A percentile compares a stretch with the other conserved stretches of the same genome.
These are phyloP conservation scores for Pachypeltis micranthus DNA, from an alignment of 1,140 invertebrate genomes.

Conservation along the genomic window DNA sequence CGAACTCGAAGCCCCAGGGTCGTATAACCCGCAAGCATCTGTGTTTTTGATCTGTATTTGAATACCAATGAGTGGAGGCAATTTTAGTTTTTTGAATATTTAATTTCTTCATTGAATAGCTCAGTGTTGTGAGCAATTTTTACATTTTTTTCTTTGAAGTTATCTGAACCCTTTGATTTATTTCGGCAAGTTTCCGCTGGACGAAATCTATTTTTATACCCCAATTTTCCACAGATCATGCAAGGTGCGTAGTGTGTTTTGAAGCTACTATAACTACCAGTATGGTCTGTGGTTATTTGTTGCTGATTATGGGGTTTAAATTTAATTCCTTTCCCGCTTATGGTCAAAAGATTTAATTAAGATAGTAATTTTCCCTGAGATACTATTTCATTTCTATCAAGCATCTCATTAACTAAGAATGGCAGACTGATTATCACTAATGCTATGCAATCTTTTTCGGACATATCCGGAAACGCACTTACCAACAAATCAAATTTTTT, in stretches of 20 bases:
- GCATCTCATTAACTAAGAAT: neutral
- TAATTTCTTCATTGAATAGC: slow-evolving; percentile 2
- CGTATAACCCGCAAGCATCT: too few relatives aligned
- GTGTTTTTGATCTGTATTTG: too few relatives aligned
- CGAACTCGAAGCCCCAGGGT: too few relatives aligned
- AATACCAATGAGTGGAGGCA: too few relatives aligned
- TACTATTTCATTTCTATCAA: neutral
- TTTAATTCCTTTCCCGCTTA: neutral
- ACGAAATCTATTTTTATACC: neutral
- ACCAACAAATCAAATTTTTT: neutral
- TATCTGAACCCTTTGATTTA: neutral
- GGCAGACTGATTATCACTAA: slow-evolving; percentile 5
- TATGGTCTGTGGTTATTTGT: neutral
- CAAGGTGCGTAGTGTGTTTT: neutral
- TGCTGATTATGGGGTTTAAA: neutral
- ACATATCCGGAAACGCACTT: neutral
- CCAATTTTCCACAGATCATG: neutral
- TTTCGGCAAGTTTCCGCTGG: neutral
- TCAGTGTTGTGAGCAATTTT: slow-evolving; percentile 2
- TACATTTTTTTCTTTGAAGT: slow-evolving; percentile 1
- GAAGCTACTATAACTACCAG: neutral
- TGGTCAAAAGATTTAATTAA: neutral
- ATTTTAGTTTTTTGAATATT: slow-evolving; percentile 1
- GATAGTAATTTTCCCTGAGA: neutral
- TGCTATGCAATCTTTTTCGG: neutral